Base-by-base conservation (phyloP, 1,140 invertebrate species). In the Tetramorium alpestre region DNA sequence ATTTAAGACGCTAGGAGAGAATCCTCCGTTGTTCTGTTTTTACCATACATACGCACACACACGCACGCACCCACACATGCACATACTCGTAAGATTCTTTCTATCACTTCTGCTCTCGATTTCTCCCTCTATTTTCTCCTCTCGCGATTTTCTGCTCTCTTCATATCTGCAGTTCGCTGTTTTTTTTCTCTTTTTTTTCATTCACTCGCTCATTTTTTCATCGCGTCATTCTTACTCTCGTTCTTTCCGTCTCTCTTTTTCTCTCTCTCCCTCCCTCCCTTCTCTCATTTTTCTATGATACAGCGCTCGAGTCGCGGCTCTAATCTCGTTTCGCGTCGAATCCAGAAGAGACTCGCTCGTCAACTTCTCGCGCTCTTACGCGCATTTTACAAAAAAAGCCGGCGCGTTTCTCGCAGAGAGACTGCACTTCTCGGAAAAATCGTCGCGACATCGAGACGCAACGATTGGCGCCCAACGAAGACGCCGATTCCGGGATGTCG, bases 1-100 rank as follows among this genome's bases (percentile, higher is more conserved):
- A 89, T 90, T 78, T 93, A 93, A 91, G 90, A 93, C 90, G 91
- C 91, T 86, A 90, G 90, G 87, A 92, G 87, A 92, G 88, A 91
- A 92, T 91, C 84, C 47, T 89, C 85, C 77, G 85, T 84, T 87
- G 82, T 88, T 87, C 84, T 56, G 62, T 75, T 25, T 65, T 25
- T 70, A 58, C 8, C 58, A 5, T 18, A 25, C 13, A 25, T 60
- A 18, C 33, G 3, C n/a, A 58, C 76, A 13, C 58, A 25, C n/a
- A 64, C 58, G 11, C 13, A 33, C 5, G 8, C 25, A n/a, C 54
- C 8, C 28, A 64, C 54, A 6, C 25, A 47, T 64, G 44, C 85
- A 78, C 22, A 62, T 78, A 44, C 56, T 72, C 84, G 25, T 67
- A 47, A 88, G n/a, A 56, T 38, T 69, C 41, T 60, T 58, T 8